Evolutionary conservation across 2,113 vertebrate species (phyloP), one percentile per base, ranked within the genome.

Genomic region (Pogona vitticeps): DNA sequence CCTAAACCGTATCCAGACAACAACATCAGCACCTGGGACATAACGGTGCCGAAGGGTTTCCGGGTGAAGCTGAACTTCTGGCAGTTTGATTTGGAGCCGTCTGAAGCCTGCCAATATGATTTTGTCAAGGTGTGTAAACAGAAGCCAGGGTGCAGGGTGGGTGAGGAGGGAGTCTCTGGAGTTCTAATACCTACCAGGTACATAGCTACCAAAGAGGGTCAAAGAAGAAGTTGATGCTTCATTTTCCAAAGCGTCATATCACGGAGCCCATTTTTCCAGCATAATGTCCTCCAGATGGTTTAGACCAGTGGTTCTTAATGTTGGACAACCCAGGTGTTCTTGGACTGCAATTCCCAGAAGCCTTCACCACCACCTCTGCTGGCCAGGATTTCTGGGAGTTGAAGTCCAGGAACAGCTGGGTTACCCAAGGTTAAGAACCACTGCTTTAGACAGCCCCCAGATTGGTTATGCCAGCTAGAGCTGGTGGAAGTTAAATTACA

Each of bases 71-170:
- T 99, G 28, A 94, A 95, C 83, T 98, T 99, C 96, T 94, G 94
- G 75, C 96, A 97, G 77, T 96, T 99, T 94, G 98, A 99, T 85
- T 92, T 99, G 70, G 98, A 99, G 87, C 96, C 97, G 1, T 98
- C 98, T 0, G 91, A 89, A 52, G 94, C 93, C 93, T 99, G 98
- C 89, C 93, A 93, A 88, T 98, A 98, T 80, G 98, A 99, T 91
- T 97, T 96, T 75, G 96, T 99, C 73, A 97, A 97, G 97, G 98
- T 99, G 94, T 3, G 59, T 87, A 61, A 80, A 63, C 40, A 76
- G 59, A 52, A 28, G 8, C 2, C 0, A 79, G 83, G 83, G 86
- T 81, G 80, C 63, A 46, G 86, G 77, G 79, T 38, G 77, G 79
- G 61, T 70, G 83, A 85, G 87, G 65, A 80, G 2, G 79, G 85